These are phyloP conservation scores for Machimus atricapillus DNA, from an alignment of 2,888 invertebrate genomes.

Conservation along the genomic window DNA sequence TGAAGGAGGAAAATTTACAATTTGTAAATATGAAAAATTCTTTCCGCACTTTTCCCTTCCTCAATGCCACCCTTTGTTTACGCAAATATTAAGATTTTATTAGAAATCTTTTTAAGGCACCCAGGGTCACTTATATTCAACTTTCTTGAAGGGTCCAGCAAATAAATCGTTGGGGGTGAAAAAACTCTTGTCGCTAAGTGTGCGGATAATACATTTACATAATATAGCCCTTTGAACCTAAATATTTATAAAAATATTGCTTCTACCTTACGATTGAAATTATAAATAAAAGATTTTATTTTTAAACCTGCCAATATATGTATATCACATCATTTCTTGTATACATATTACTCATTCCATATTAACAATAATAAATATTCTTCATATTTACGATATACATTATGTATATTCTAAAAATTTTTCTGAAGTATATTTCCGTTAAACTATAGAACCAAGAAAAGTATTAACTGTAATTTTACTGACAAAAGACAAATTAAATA, in stretches of 20 bases:
- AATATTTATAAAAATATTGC: background rate
- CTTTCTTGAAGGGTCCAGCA: background rate
- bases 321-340: no score
- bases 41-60: background rate
- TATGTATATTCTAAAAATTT: no score
- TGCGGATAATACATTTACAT: background rate
- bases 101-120: background rate
- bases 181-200: background rate
- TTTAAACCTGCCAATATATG: no score
- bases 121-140: background rate
- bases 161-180: background rate
- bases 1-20: background rate
- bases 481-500: no score
- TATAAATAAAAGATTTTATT: no score
- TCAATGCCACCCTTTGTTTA: background rate
- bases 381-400: no score
- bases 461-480: no score
- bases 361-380: no score
- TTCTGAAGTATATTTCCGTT: no score
- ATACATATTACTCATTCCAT: no score
- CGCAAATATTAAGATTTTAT: background rate
- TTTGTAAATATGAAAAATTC: background rate
- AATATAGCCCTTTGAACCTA: background rate
- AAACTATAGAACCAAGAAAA: no score
- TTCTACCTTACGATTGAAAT: no score